These are phyloP conservation scores for Isaurus tuberculatus DNA, from an alignment of 92 coral and sea anemone genomes.

Conservation along the genomic window DNA sequence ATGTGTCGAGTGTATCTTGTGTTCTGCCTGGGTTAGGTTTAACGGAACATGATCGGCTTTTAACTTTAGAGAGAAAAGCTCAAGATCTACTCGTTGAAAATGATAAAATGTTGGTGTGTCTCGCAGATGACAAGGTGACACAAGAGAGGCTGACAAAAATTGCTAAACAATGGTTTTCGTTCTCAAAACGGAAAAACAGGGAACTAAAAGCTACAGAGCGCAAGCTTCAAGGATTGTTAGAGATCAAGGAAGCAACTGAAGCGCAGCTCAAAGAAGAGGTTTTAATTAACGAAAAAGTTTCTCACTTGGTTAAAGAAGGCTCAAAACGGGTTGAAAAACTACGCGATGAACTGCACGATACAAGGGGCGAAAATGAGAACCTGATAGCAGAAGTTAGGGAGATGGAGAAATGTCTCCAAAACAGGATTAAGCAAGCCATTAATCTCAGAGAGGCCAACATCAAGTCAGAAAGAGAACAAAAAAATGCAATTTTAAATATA, in stretches of 20 bases:
- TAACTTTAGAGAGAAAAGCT: not conserved
- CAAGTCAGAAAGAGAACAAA: not conserved
- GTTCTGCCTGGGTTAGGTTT: not conserved
- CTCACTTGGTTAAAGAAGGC: constrained; percentile 9
- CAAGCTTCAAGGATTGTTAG: not conserved
- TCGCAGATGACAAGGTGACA: not conserved
- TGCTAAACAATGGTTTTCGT: not conserved
- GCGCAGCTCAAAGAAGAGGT: not conserved
- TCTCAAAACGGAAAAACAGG: not conserved
- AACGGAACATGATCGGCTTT: not conserved
- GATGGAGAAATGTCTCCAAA: not conserved
- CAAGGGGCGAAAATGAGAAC: not conserved
- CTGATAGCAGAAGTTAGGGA: not conserved
- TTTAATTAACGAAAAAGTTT: not conserved
- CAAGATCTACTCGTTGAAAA: not conserved
- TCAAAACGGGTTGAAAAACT: not conserved
- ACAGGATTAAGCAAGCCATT: not conserved
- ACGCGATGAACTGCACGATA: not conserved
- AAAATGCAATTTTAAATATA: not conserved
- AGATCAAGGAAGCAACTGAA: constrained; percentile 3
- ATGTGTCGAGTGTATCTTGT: not conserved
- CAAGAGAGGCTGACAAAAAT: not conserved
- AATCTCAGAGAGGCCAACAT: not conserved
- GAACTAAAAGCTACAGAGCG: constrained; percentile 22
- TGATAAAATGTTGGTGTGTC: not conserved